Conservation (phyloP, 2,113 vertebrate species). For the Dryoscopus gambensis region DNA sequence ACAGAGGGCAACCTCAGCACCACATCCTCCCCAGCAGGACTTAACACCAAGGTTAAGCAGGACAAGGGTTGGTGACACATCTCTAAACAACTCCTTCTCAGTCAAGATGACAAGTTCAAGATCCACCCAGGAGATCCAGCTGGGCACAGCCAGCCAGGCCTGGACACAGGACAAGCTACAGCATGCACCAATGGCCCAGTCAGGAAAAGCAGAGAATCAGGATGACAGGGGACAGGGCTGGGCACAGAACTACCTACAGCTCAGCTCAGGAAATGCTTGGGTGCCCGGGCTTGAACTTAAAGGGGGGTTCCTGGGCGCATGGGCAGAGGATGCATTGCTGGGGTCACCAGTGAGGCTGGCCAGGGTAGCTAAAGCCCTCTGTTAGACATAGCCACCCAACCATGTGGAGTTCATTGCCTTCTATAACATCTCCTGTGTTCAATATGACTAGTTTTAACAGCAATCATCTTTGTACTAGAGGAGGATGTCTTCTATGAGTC, state of each 20-base stretch:
- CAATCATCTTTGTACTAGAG: neutral
- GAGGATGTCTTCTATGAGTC: neutral
- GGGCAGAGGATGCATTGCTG: neutral
- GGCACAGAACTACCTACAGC: neutral
- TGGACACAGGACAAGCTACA: neutral
- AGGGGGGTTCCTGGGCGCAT: fast-evolving
- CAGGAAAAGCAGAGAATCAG: neutral
- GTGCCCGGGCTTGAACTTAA: neutral
- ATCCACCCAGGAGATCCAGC: fast-evolving
- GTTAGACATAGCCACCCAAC: fast-evolving
- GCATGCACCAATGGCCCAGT: fast-evolving
- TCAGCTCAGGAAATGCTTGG: neutral
- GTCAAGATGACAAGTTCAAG: neutral
- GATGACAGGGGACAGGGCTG: neutral
- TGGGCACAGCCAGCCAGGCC: neutral
- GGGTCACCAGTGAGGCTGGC: neutral
- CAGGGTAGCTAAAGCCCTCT: neutral
- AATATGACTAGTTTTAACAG: neutral
- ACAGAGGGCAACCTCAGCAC: neutral
- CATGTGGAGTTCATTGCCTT: neutral
- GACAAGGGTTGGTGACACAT: neutral
- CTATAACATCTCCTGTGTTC: neutral
- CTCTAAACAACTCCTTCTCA: neutral
- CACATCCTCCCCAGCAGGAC: neutral
- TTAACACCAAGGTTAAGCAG: neutral